Evolutionary conservation across 2,888 invertebrate species (phyloP), one percentile per base, ranked within the genome.

Genomic region (Eupithecia subumbrata): DNA sequence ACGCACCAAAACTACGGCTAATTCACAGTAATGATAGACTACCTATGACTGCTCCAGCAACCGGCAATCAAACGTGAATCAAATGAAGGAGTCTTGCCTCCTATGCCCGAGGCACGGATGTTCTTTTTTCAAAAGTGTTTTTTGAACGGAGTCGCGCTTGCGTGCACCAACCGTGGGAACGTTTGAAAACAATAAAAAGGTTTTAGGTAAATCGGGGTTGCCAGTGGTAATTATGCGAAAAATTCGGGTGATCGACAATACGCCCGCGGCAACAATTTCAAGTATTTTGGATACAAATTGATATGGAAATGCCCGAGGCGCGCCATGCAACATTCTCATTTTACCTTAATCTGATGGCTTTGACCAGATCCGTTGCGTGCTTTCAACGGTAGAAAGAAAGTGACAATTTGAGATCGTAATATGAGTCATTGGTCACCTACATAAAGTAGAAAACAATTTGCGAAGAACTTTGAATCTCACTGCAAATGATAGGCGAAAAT

Each of bases 111-210:
- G 92, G 94, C 94, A 84, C 93, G 92, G 93, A 92, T 92, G 90
- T 85, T 80, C 82, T 84, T 80, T 83, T 81, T 82, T 83, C 83
- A 80, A 82, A 85, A 87, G 22, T 68, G 22, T 43, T 40, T 68
- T 67, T 68, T 68, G 86, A 87, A 84, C 82, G 83, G 80, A 84
- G 88, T 88, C 88, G 86, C 89, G 87, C 84, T 91, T 89, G 90
- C 90, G 89, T 91, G 92, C 88, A 89, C 80, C 85, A 85, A 87
- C 87, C 94, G 94, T 94, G 94, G 93, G 94, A 94, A 94, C 89
- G 84, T 81, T 78, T 71, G n/a, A 83, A 80, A 87, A 89, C 89
- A 90, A 90, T 89, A 90, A 90, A 89, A 90, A 88, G 84, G 87
- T 86, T 86, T 86, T 89, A 72, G 68, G 71, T 78, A 86, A 87